These are phyloP conservation scores for Chydorus sphaericus DNA, from an alignment of 2,888 invertebrate genomes.

Conservation along the genomic window DNA sequence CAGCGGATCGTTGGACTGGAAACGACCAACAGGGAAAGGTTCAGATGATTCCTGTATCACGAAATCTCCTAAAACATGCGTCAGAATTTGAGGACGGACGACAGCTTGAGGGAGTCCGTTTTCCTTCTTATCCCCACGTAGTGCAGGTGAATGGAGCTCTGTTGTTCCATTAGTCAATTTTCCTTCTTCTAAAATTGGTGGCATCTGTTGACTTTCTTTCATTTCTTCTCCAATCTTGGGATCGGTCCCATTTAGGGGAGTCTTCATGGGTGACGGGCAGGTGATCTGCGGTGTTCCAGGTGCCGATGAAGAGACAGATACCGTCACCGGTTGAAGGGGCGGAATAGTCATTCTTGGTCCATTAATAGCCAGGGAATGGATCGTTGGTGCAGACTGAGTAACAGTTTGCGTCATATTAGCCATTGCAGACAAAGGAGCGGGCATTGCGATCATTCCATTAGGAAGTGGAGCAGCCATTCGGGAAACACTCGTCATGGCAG, in stretches of 20 bases:
- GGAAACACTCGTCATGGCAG: not conserved
- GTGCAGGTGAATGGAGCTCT: slow-evolving; percentile 1
- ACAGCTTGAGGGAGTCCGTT: slow-evolving; percentile 3
- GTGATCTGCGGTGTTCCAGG: not conserved
- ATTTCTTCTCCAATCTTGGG: not conserved
- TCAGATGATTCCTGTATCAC: slow-evolving; percentile 89
- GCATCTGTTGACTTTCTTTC: not conserved
- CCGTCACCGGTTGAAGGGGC: not conserved
- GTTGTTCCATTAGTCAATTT: not conserved
- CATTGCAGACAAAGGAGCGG: slow-evolving; percentile 6
- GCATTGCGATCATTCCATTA: not conserved
- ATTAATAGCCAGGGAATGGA: not conserved
- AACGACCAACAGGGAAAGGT: slow-evolving; percentile 65
- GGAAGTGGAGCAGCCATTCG: not conserved
- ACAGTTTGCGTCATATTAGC: slow-evolving; percentile 8
- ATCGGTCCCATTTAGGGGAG: not conserved
- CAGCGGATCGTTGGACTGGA: slow-evolving; percentile 29
- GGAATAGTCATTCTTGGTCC: slow-evolving; percentile 1
- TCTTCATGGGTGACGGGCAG: too few relatives aligned
- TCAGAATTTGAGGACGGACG: slow-evolving; percentile 63
- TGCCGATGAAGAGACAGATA: not conserved
- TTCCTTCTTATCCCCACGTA: slow-evolving; percentile 7
- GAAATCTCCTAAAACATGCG: slow-evolving; percentile 92
- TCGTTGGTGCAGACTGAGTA: not conserved
- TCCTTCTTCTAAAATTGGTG: not conserved